Evolutionary conservation across 2,797 vertebrate genomes (phyloP).

Genomic region (Lophius americanus): DNA sequence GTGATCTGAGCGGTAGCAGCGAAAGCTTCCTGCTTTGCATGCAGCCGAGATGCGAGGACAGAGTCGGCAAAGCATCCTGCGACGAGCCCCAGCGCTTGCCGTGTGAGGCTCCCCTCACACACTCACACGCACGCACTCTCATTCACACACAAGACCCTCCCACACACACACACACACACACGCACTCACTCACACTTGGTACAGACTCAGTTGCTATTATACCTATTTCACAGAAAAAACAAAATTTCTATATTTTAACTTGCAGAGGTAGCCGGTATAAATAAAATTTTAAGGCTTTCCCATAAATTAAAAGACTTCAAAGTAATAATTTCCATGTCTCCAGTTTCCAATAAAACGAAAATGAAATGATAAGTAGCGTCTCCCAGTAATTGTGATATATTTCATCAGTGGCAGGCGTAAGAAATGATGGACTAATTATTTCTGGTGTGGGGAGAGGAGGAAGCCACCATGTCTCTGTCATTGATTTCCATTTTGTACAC

Average conservation of each 20-base stretch:
- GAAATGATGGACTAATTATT: conserved; percentile 86
- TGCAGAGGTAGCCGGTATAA: conserved; percentile 32
- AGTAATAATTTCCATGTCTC: conserved; percentile 71
- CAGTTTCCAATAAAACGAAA: conserved; percentile 72
- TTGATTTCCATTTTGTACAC: conserved; percentile 94
- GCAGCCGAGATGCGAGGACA: conserved; percentile 72
- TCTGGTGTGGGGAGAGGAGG: conserved; percentile 85
- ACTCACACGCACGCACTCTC: conserved; percentile 41
- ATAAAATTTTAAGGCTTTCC: conserved; percentile 76
- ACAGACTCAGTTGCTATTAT: conserved; percentile 29
- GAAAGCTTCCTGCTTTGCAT: conserved; percentile 54
- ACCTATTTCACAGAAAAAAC: conserved; percentile 18
- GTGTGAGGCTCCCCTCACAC: conserved; percentile 66
- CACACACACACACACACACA: conserved; percentile 44
- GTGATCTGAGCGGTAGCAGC: conserved; percentile 58
- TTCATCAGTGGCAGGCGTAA: conserved; percentile 78
- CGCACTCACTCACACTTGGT: conserved; percentile 27
- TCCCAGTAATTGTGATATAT: conserved; percentile 84
- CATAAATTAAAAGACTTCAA: conserved; percentile 72
- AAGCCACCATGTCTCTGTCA: conserved; percentile 85
- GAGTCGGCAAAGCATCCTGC: conserved; percentile 87
- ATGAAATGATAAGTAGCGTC: conserved; percentile 80
- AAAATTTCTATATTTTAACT: neutral
- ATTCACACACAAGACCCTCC: conserved; percentile 19
- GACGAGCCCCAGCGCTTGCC: conserved; percentile 74